These are phyloP conservation scores for Malurus elegans DNA, from an alignment of 2,113 vertebrate genomes.

Conservation along the genomic window DNA sequence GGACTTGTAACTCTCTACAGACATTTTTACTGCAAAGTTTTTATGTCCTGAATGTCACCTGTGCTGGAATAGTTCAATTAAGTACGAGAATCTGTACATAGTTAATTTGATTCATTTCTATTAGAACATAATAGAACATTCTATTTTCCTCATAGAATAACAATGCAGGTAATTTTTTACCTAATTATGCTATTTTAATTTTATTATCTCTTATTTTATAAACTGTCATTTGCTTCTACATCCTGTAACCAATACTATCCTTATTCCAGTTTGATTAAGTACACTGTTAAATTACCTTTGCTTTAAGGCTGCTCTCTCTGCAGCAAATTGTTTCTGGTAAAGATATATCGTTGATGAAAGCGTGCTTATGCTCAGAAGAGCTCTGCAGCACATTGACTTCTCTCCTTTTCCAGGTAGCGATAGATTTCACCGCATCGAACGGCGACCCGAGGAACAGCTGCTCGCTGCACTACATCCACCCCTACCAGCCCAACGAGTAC, in stretches of 20 bases:
- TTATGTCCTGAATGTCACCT: neutral
- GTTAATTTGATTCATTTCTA: constrained; percentile 16
- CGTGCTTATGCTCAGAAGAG: neutral
- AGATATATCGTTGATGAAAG: neutral
- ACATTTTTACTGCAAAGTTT: neutral
- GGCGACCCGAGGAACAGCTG: constrained; percentile 97
- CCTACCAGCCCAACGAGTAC: constrained; percentile 96
- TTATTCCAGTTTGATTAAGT: neutral
- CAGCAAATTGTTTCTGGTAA: neutral
- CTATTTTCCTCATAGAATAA: neutral
- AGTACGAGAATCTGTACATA: neutral
- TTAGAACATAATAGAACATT: neutral
- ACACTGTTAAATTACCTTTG: neutral
- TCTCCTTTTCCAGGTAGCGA: constrained; percentile 85
- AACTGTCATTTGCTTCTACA: neutral
- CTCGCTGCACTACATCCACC: constrained; percentile 97
- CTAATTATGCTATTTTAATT: neutral
- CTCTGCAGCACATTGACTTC: neutral
- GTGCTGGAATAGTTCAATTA: constrained; percentile 30
- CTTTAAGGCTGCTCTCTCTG: neutral
- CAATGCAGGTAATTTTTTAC: neutral
- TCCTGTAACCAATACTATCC: neutral
- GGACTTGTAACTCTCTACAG: neutral
- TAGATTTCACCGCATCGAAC: constrained; percentile 97
- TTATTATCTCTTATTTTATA: neutral